Percentiles rank a stretch among this genome's conserved stretches.
Evolutionary conservation across 2,113 vertebrate genomes (phyloP).

Genomic region (Philantomba maxwellii): DNA sequence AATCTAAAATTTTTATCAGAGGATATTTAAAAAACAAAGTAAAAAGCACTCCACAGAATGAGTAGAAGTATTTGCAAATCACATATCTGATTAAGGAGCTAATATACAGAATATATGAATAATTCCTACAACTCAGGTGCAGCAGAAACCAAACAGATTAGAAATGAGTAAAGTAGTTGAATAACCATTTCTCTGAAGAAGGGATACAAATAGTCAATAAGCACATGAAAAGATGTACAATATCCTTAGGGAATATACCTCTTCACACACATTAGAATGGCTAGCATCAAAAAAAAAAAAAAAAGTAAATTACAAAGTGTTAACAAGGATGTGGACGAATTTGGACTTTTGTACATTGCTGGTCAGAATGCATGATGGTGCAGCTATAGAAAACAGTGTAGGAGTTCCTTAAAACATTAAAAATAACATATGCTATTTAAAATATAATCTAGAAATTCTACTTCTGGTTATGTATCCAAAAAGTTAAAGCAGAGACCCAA

Average conservation of each 20-base stretch:
- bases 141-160: not conserved
- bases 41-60: not conserved
- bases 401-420: not conserved
- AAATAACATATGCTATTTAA: not conserved
- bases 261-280: not conserved
- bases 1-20: not conserved
- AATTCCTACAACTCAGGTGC: not conserved
- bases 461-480: not conserved
- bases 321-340: not conserved
- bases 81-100: not conserved
- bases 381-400: not conserved
- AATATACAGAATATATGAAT: not conserved
- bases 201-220: not conserved
- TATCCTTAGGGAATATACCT: not conserved
- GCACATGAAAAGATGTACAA: not conserved
- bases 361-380: not conserved
- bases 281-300: not conserved
- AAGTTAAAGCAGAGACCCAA: not conserved
- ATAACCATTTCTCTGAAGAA: not conserved
- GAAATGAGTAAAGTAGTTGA: not conserved
- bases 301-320: not conserved
- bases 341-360: not conserved
- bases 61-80: not conserved
- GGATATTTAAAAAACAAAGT: not conserved
- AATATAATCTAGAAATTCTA: not conserved